Conservation (phyloP, 2,113 vertebrate species). For the Pseudorectes ferrugineus region DNA sequence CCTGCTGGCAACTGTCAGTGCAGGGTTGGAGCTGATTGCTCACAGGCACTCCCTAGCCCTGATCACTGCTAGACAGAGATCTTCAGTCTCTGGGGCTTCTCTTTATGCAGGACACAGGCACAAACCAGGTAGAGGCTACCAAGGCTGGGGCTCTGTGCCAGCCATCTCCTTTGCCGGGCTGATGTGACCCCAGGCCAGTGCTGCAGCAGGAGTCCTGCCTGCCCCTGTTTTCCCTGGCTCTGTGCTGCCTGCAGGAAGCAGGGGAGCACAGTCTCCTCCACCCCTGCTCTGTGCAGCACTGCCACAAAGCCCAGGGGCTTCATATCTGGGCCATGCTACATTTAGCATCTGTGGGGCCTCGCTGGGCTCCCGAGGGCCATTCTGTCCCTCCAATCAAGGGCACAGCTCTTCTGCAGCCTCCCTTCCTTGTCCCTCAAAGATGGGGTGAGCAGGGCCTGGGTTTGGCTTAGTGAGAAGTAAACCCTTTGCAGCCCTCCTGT, state of each 20-base stretch:
- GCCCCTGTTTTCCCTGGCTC: not conserved
- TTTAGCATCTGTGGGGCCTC: not conserved
- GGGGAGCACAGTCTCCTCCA: slow-evolving; percentile 23
- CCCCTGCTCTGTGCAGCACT: not conserved
- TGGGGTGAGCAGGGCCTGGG: not conserved
- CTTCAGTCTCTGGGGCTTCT: not conserved
- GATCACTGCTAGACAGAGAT: not conserved
- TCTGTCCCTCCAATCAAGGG: slow-evolving; percentile 17
- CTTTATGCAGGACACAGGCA: not conserved
- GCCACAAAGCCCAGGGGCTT: slow-evolving; percentile 16
- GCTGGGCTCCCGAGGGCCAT: not conserved
- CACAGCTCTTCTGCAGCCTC: not conserved
- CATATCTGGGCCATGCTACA: slow-evolving; percentile 23
- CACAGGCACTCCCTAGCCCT: not conserved
- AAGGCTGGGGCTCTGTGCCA: not conserved
- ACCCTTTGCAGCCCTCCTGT: not conserved
- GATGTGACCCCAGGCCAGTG: fast-evolving
- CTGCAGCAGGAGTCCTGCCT: not conserved
- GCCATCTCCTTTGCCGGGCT: not conserved
- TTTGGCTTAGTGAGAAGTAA: not conserved
- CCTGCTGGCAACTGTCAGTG: not conserved
- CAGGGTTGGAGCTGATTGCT: not conserved
- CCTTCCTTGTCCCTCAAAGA: not conserved
- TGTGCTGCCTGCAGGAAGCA: not conserved
- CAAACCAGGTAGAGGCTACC: not conserved